phyloP scores from a whole-genome alignment of 2,797 vertebrate species.

The Tamandua tetradactyla region DNA sequence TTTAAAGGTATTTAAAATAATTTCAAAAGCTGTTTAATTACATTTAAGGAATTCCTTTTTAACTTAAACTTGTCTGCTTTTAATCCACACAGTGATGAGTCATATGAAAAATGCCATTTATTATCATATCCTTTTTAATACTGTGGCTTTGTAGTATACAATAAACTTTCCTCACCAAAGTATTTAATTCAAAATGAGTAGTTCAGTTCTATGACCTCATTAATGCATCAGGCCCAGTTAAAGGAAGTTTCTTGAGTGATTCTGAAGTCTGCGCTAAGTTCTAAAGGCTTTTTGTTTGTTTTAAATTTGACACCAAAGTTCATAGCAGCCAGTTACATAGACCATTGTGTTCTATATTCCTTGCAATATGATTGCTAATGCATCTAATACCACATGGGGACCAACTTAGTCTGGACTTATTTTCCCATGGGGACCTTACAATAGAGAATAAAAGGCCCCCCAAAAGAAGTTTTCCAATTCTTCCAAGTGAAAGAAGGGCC shows the following conservation, averaged over 20 bases:
- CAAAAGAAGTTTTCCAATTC: constrained; percentile 58
- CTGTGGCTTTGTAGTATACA: constrained; percentile 18
- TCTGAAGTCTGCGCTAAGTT: background rate
- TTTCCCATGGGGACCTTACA: constrained; percentile 46
- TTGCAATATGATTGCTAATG: background rate
- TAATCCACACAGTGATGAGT: background rate
- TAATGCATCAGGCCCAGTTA: background rate
- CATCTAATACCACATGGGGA: constrained; percentile 5
- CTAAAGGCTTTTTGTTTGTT: background rate
- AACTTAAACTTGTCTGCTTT: constrained; percentile 8
- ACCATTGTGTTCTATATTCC: constrained; percentile 55
- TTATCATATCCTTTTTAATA: background rate
- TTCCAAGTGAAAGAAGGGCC: constrained; percentile 21
- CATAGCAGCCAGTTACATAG: constrained; percentile 1
- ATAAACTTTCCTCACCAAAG: background rate
- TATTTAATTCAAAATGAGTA: background rate
- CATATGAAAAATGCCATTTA: background rate
- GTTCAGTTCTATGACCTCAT: background rate
- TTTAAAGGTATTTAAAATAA: constrained; percentile 5
- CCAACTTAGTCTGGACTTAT: constrained; percentile 23
- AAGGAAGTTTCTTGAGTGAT: background rate
- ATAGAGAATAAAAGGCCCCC: constrained; percentile 59
- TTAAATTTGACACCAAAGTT: constrained; percentile 40
- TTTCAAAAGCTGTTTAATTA: constrained; percentile 11
- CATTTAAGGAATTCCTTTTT: background rate